A percentile compares a stretch with the other conserved stretches of the same genome.
phyloP scores from a whole-genome alignment of 2,888 invertebrate species.

The Epinotia nisella region DNA sequence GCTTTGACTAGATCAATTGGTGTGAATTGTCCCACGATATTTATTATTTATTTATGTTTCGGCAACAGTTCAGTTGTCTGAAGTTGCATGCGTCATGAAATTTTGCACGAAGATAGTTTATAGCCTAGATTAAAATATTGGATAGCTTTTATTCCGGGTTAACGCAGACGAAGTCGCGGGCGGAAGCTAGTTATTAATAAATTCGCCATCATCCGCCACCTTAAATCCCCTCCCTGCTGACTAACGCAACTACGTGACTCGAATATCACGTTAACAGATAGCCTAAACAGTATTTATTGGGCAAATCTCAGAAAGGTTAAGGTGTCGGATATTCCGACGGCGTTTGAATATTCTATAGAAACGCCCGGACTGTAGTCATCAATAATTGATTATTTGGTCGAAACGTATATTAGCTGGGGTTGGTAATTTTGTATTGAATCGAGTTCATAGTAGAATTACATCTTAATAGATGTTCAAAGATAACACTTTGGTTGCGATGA shows the following conservation, averaged over 20 bases:
- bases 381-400: conserved; percentile 34
- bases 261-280: conserved; percentile 45
- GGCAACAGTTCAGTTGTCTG: too few relatives aligned
- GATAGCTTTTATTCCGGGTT: too few relatives aligned
- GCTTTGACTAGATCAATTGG: too few relatives aligned
- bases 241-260: conserved; percentile 45
- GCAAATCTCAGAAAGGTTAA: conserved; percentile 41
- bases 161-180: too few relatives aligned
- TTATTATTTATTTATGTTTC: too few relatives aligned
- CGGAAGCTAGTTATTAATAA: too few relatives aligned
- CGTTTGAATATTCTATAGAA: conserved; percentile 38
- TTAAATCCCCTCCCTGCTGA: conserved; percentile 36
- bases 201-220: neutral
- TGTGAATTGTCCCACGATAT: too few relatives aligned
- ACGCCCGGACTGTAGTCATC: conserved; percentile 1
- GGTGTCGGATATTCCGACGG: conserved; percentile 33
- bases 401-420: neutral
- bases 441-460: neutral
- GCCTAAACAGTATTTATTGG: conserved; percentile 49
- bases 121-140: too few relatives aligned
- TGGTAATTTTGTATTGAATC: neutral
- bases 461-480: neutral
- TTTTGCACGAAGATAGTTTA: too few relatives aligned
- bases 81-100: too few relatives aligned
- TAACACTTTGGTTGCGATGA: too few relatives aligned